Conservation (phyloP, 2,113 vertebrate genomes). For the Jaculus jaculus region DNA sequence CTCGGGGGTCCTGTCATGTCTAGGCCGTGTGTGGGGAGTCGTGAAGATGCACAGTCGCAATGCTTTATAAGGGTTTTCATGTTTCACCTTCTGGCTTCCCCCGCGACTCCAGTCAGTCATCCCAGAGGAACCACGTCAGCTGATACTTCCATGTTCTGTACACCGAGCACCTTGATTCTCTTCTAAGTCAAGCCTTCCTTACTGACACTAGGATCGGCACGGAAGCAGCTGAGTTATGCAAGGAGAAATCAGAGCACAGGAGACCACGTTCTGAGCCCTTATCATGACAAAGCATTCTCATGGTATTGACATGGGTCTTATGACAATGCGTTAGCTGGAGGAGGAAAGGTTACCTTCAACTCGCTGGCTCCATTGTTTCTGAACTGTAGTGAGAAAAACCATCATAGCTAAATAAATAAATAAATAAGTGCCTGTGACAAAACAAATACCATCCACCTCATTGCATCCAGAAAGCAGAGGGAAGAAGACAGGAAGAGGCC, state of each 20-base stretch:
- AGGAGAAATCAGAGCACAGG: neutral
- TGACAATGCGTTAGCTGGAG: neutral
- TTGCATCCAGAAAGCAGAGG: neutral
- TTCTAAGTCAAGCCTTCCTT: neutral
- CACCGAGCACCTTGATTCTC: neutral
- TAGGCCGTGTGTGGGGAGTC: neutral
- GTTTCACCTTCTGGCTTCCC: neutral
- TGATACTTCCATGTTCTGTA: neutral
- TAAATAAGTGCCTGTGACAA: neutral
- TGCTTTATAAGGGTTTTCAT: neutral
- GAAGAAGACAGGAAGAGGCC: too few species aligned
- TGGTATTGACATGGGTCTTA: neutral
- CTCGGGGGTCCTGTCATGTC: neutral
- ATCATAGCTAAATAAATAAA: too few species aligned
- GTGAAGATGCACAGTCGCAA: neutral
- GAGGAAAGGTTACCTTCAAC: too few species aligned
- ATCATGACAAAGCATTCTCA: neutral
- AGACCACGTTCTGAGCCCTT: neutral
- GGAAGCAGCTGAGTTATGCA: neutral
- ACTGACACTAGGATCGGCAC: neutral
- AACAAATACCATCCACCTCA: neutral
- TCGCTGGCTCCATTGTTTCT: neutral
- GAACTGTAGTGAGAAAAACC: accelerated
- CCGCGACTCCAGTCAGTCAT: neutral
- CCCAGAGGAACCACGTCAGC: neutral